Conservation (phyloP, 2,888 invertebrate genomes). For the Conus canariensis region DNA sequence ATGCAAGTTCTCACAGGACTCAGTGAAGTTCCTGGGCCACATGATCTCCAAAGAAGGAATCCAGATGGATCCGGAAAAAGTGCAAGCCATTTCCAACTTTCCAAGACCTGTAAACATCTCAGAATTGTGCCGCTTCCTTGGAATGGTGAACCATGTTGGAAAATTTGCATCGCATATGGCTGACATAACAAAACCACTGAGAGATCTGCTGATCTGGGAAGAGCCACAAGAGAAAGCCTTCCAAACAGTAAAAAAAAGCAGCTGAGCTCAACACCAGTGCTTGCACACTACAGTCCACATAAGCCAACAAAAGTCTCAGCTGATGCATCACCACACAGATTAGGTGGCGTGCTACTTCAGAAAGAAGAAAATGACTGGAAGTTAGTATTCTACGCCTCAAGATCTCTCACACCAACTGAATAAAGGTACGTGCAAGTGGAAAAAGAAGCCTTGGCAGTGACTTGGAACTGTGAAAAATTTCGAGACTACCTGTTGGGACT, state of each 20-base stretch:
- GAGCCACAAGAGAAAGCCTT: too few relatives aligned
- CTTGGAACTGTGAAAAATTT: slow-evolving; percentile 26
- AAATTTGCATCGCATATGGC: slow-evolving; percentile 13
- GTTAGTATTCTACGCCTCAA: slow-evolving; percentile 30
- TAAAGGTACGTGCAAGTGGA: slow-evolving; percentile 15
- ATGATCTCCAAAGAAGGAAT: slow-evolving; percentile 17
- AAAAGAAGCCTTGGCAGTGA: slow-evolving; percentile 33
- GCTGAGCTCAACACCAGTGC: slow-evolving; percentile 23
- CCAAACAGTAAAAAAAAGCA: slow-evolving; percentile 11
- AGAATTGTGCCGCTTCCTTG: background rate
- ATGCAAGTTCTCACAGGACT: background rate
- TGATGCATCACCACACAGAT: slow-evolving; percentile 14
- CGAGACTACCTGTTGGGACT: slow-evolving; percentile 7
- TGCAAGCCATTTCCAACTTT: background rate
- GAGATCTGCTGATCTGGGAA: background rate
- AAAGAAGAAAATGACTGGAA: slow-evolving; percentile 34
- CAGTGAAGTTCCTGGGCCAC: slow-evolving; percentile 26
- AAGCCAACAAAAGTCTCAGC: slow-evolving; percentile 24
- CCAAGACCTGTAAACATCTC: slow-evolving; percentile 7
- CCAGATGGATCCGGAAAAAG: slow-evolving; percentile 19
- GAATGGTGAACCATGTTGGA: slow-evolving; percentile 28
- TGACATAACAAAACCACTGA: slow-evolving; percentile 11
- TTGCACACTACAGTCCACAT: slow-evolving; percentile 12
- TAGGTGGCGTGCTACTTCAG: slow-evolving; percentile 19
- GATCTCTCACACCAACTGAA: slow-evolving; percentile 27